Base-by-base conservation (phyloP, 2,888 invertebrate species). In the Andricus quercusramuli region DNA sequence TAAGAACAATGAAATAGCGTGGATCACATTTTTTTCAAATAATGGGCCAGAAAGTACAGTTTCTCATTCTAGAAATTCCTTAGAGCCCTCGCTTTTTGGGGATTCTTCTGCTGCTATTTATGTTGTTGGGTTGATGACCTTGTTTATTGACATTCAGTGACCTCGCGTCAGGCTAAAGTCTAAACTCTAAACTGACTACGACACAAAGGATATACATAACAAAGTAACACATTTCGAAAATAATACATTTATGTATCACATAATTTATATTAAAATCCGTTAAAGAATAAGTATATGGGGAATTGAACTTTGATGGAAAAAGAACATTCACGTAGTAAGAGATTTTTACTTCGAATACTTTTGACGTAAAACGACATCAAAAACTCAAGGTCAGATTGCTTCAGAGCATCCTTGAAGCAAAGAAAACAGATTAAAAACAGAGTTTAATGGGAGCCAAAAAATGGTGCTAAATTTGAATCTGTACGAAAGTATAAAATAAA, bases 71-170 rank as follows among this genome's bases (percentile, higher is more conserved):
- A 47, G 17, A 29, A 13, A 62, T 29, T 29, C 15, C 5, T 15
- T 17, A 29, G n/a, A 56, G 1, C 22, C 62, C 1, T 29, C 15
- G 6, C 25, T 62, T 62, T 62, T 62, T 25, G 5, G 15, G 62
- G 25, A 11, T 62, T 4, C 15, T 62, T 62, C 15, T 62, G 13
- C 62, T 25, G 62, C 25, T 25, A 44, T 68, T 47, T 47, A 25
- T 22, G 47, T 20, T 22, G n/a, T 47, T 70, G 29, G 11, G 47
- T 20, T n/a, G 20, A 4, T n/a, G 74, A 74, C 74, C 74, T 56
- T 74, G 56, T 47, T 70, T 20, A 70, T 70, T 70, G 70, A 20
- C 70, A 74, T 74, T 74, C 56, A 74, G 29, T 74, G 74, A 74
- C 74, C 8, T 37, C 37, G 8, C 8, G 37, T 9, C 9, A 37